Conservation (phyloP, 2,797 vertebrate species). For the Sebastes matsubarae region DNA sequence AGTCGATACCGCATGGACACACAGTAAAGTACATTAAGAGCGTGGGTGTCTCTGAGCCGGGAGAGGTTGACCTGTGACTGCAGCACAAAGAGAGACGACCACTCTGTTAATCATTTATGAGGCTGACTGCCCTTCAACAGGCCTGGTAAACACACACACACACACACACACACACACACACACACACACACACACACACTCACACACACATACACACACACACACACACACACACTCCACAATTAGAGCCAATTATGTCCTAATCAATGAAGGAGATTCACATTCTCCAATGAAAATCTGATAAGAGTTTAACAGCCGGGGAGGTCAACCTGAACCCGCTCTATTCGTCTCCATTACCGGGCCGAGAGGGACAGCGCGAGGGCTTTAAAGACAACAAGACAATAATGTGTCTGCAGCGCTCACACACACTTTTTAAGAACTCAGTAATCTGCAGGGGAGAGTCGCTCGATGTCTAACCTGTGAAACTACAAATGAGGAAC, state of each 20-base stretch:
- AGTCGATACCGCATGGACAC: not conserved
- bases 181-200: too few species aligned
- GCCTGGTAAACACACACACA: slow-evolving; percentile 41
- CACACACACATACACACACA: too few species aligned
- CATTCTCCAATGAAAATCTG: slow-evolving; percentile 89
- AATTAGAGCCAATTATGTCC: slow-evolving; percentile 89
- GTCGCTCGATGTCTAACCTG: not conserved
- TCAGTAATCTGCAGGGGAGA: not conserved
- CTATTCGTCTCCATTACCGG: slow-evolving; percentile 81
- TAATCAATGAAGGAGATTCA: slow-evolving; percentile 89
- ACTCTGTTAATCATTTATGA: slow-evolving; percentile 66
- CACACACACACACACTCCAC: slow-evolving; percentile 55
- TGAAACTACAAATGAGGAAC: not conserved
- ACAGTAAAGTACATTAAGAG: not conserved
- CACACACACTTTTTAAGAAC: not conserved
- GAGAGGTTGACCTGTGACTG: slow-evolving; percentile 21
- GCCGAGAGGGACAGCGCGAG: slow-evolving; percentile 44
- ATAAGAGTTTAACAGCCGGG: slow-evolving; percentile 83
- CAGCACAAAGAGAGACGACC: slow-evolving; percentile 7
- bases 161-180: too few species aligned
- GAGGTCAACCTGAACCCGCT: slow-evolving; percentile 82
- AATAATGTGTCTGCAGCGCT: not conserved
- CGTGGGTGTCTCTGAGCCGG: not conserved
- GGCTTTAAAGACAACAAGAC: slow-evolving; percentile 57
- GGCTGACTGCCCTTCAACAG: slow-evolving; percentile 67